phyloP scores from a whole-genome alignment of 2,113 vertebrate genomes.

The Charadrius vociferus region DNA sequence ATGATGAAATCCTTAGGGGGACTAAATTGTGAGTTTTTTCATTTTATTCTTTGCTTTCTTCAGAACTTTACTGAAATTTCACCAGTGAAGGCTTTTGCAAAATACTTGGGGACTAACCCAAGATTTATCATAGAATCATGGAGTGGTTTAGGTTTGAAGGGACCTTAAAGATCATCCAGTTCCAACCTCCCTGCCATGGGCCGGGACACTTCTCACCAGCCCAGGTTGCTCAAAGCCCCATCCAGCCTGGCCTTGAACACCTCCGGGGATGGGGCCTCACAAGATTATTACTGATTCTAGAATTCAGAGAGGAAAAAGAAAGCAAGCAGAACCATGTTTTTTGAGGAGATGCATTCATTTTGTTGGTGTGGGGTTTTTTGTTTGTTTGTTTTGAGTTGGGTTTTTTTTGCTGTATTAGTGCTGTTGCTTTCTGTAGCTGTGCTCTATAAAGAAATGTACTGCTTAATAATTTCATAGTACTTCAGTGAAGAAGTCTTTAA shows the following conservation, averaged over 20 bases:
- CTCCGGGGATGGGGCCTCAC: no score
- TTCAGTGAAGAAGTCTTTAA: not conserved
- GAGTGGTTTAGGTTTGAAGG: no score
- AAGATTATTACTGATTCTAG: not conserved
- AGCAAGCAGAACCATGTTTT: not conserved
- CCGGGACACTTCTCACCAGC: no score
- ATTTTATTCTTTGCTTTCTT: constrained; percentile 7
- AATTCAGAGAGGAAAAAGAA: not conserved
- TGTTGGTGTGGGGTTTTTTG: not conserved
- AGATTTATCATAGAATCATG: not conserved
- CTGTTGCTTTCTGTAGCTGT: not conserved
- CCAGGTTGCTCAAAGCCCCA: no score
- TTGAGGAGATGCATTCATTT: not conserved
- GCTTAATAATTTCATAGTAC: not conserved
- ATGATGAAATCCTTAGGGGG: constrained; percentile 73
- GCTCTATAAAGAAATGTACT: not conserved
- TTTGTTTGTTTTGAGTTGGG: not conserved
- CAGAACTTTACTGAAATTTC: not conserved
- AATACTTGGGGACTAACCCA: not conserved
- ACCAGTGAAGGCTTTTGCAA: not conserved
- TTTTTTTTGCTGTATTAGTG: not conserved
- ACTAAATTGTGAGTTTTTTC: constrained; percentile 79
- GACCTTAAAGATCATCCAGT: no score
- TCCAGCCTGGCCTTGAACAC: no score
- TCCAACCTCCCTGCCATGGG: no score